A percentile compares a stretch with the other conserved stretches of the same genome.
Evolutionary conservation across 2,113 vertebrate genomes (phyloP).

Genomic region (Alectura lathami): DNA sequence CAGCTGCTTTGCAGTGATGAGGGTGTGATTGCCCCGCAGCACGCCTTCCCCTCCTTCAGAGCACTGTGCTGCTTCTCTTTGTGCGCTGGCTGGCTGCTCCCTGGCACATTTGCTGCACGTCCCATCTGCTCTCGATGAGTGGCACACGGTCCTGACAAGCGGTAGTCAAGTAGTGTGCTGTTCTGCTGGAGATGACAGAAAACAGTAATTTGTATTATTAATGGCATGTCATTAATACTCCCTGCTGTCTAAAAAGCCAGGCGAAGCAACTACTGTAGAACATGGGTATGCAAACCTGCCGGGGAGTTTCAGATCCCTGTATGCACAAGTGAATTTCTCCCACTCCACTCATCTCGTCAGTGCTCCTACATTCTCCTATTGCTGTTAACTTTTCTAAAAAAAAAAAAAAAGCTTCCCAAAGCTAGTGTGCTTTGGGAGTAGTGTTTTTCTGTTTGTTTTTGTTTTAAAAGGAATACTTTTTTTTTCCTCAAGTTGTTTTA

Average conservation of each 20-base stretch:
- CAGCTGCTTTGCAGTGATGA: background rate
- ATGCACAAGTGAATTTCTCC: background rate
- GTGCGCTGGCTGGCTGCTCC: constrained; percentile 7
- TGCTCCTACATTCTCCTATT: background rate
- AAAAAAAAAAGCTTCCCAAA: too few relatives aligned
- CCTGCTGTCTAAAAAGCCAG: background rate
- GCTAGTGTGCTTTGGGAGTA: background rate
- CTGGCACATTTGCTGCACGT: background rate
- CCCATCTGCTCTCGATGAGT: background rate
- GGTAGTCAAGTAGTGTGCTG: background rate
- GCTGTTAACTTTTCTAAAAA: background rate
- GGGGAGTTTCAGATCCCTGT: background rate
- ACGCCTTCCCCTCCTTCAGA: background rate
- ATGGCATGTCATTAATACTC: background rate
- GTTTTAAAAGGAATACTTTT: background rate
- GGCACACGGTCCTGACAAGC: background rate
- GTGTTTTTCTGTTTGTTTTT: background rate
- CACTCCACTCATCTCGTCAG: rapidly evolving
- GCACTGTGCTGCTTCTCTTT: background rate
- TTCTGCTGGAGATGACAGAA: background rate
- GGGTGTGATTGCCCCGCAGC: background rate
- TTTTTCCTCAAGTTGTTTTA: background rate
- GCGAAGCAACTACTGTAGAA: background rate
- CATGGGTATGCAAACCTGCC: background rate
- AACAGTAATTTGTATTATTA: constrained; percentile 32